These are phyloP conservation scores for Formica selysi DNA, from an alignment of 1,140 invertebrate genomes.

Conservation along the genomic window DNA sequence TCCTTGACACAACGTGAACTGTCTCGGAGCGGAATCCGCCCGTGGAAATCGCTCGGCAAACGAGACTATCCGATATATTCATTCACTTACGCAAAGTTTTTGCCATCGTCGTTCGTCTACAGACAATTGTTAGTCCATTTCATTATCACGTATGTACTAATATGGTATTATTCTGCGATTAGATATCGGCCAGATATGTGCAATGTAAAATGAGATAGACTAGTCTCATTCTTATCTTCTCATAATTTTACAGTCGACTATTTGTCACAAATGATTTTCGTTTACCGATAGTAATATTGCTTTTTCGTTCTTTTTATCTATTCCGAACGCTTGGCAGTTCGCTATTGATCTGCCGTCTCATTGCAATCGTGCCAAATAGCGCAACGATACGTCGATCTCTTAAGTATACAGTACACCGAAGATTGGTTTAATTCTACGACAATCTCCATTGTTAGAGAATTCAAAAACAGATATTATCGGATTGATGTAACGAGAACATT, in stretches of 20 bases:
- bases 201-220: neutral
- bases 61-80: neutral
- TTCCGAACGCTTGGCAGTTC: conserved; percentile 40
- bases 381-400: neutral
- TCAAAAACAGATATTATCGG: neutral
- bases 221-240: neutral
- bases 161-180: neutral
- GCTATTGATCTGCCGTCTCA: conserved; percentile 32
- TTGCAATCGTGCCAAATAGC: conserved; percentile 11
- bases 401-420: neutral
- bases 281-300: neutral
- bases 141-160: too few species aligned
- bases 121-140: too few species aligned
- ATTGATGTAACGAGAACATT: neutral
- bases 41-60: conserved; percentile 23
- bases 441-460: neutral
- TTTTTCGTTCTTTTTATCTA: conserved; percentile 26
- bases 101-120: neutral
- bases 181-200: neutral
- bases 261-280: conserved; percentile 9
- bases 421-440: neutral
- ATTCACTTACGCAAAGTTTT: neutral
- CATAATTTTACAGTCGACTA: neutral
- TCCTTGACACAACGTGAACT: conserved; percentile 70
- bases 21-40: neutral